These are phyloP conservation scores for Cephus pygmeus DNA, from an alignment of 2,888 invertebrate genomes.

Conservation along the genomic window DNA sequence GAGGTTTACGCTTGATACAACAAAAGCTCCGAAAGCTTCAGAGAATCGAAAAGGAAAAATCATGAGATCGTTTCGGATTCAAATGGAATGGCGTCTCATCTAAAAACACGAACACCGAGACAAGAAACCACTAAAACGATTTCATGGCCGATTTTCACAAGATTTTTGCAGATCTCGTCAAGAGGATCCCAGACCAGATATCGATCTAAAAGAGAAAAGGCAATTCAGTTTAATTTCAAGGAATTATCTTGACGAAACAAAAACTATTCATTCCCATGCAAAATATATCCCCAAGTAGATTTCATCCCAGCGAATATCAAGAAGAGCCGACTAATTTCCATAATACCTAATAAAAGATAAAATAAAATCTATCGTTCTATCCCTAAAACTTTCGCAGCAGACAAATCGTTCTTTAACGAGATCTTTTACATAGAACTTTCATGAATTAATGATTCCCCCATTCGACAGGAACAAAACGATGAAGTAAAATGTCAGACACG, in stretches of 20 bases:
- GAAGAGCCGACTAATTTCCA: background rate
- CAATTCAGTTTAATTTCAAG: constrained; percentile 32
- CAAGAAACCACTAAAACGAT: background rate
- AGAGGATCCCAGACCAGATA: constrained; percentile 22
- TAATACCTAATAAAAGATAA: background rate
- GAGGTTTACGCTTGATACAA: background rate
- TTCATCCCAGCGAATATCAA: background rate
- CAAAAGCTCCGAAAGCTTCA: background rate
- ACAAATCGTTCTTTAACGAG: too few species aligned
- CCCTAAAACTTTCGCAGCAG: too few species aligned
- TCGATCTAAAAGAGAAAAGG: constrained; percentile 22
- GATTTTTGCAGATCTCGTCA: background rate
- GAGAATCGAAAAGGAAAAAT: background rate
- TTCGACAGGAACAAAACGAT: too few species aligned
- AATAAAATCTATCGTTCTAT: too few species aligned
- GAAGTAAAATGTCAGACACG: too few species aligned
- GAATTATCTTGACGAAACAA: constrained; percentile 19
- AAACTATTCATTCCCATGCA: constrained; percentile 10
- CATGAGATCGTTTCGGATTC: background rate
- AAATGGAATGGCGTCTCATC: background rate
- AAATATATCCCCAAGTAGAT: background rate
- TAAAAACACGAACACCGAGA: background rate
- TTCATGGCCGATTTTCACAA: background rate
- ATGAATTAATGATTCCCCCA: too few species aligned
- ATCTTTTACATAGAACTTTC: too few species aligned